Evolutionary conservation across 2,797 vertebrate species (phyloP), one percentile per base, ranked within the genome.

Genomic region (Vultur gryphus): DNA sequence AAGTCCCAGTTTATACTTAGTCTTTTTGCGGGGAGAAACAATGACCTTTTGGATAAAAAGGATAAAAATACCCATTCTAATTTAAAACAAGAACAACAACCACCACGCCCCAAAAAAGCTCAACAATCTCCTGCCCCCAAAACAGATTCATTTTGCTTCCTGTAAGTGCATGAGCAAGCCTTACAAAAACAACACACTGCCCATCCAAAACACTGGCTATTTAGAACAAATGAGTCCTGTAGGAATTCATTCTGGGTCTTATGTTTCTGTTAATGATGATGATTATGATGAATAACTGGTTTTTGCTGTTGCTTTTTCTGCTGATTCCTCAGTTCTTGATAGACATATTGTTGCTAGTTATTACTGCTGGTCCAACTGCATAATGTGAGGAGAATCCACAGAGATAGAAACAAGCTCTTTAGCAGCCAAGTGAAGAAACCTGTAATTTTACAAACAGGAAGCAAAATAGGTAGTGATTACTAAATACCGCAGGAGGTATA

Each of bases 231-330:
- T 59, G 43, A 87, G 91, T 52, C 89, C 72, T 89, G 55, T 20
- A 81, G 87, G 83, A 93, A 82, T 94, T 87, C 12, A 58, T 82
- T 87, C 89, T 86, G 90, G 64, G 86, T 92, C 72, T 71, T 89
- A 18, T n/a, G 26, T 65, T 84, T 95, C 75, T 94, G 86, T 43
- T 96, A 97, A 95, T 95, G 87, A 88, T 4, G 24, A 87, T 91
- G 78, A 96, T 97, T 91, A 96, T 91, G 93, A 95, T 95, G 83
- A 97, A 96, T 95, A 94, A 92, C 92, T 92, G 89, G 57, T 51
- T 73, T 85, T 84, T 80, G 70, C 69, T 69, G 31, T 43, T 73
- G 67, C 41, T 86, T 94, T 96, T 96, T 96, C 79, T 94, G 88
- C 90, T 96, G 96, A 96, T 96, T 94, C 75, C 20, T 87, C 78